Evolutionary conservation across 2,797 vertebrate genomes (phyloP).

Genomic region (Phataginus tricuspis): DNA sequence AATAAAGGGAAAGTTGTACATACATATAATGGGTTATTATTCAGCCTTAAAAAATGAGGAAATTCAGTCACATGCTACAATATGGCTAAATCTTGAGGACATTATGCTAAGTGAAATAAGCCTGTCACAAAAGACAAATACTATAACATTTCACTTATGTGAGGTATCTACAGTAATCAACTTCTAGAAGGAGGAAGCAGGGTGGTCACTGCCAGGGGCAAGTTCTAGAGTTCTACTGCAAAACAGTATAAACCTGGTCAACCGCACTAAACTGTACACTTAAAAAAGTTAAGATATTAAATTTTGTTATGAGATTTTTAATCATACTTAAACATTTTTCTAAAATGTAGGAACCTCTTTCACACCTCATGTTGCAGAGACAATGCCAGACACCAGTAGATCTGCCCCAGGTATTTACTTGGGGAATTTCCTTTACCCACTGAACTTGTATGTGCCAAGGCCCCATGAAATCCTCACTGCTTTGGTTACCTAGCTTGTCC

Average conservation of each 20-base stretch:
- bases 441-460: neutral
- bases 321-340: neutral
- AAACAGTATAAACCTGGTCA: neutral
- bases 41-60: too few species aligned
- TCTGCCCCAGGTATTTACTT: neutral
- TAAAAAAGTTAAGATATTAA: neutral
- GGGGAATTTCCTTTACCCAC: neutral
- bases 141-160: neutral
- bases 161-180: neutral
- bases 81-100: neutral
- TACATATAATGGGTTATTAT: too few species aligned
- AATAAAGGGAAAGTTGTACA: too few species aligned
- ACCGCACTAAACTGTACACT: neutral
- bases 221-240: neutral
- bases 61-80: neutral
- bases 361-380: neutral
- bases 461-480: neutral
- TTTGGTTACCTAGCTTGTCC: neutral
- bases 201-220: neutral
- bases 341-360: neutral
- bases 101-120: neutral
- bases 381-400: neutral
- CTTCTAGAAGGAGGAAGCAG: neutral
- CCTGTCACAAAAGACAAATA: neutral
- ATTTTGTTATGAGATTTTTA: neutral